Conservation (phyloP, 2,888 invertebrate species). For the Lithophane leautieri region DNA sequence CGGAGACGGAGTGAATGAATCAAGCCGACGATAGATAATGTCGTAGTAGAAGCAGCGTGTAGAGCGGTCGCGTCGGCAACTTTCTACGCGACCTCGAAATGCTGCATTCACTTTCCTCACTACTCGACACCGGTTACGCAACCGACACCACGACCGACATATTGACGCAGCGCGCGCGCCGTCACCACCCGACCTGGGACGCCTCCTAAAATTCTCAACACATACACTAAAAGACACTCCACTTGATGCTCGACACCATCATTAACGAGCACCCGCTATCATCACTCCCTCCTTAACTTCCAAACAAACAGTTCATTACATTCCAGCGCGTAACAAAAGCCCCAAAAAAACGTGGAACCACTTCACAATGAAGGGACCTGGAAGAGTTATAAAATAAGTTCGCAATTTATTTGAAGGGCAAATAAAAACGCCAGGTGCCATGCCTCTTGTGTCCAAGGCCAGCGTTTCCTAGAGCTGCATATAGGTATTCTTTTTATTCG, state of each 20-base stretch:
- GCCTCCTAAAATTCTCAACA: slow-evolving; percentile 67
- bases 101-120: slow-evolving; percentile 90
- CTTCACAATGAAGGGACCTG: slow-evolving; percentile 67
- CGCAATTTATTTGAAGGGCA: slow-evolving; percentile 87
- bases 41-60: slow-evolving; percentile 69
- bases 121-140: slow-evolving; percentile 89
- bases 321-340: slow-evolving; percentile 67
- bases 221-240: slow-evolving; percentile 66
- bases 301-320: slow-evolving; percentile 74
- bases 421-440: slow-evolving; percentile 90
- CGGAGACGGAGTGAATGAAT: slow-evolving; percentile 69
- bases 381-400: slow-evolving; percentile 84
- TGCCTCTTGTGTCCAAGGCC: slow-evolving; percentile 88
- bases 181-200: slow-evolving; percentile 53
- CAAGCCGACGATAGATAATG: slow-evolving; percentile 65
- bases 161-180: slow-evolving; percentile 76
- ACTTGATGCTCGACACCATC: slow-evolving; percentile 68
- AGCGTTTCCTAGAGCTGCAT: slow-evolving; percentile 90
- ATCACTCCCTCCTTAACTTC: slow-evolving; percentile 59
- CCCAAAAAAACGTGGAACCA: slow-evolving; percentile 62
- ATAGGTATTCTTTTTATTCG: slow-evolving; percentile 89
- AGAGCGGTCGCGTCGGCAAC: slow-evolving; percentile 81
- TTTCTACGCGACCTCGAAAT: slow-evolving; percentile 90
- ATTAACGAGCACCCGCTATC: slow-evolving; percentile 64
- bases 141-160: slow-evolving; percentile 86